Base-by-base conservation (phyloP, 2,113 vertebrate species). In the Eurypyga helias region DNA sequence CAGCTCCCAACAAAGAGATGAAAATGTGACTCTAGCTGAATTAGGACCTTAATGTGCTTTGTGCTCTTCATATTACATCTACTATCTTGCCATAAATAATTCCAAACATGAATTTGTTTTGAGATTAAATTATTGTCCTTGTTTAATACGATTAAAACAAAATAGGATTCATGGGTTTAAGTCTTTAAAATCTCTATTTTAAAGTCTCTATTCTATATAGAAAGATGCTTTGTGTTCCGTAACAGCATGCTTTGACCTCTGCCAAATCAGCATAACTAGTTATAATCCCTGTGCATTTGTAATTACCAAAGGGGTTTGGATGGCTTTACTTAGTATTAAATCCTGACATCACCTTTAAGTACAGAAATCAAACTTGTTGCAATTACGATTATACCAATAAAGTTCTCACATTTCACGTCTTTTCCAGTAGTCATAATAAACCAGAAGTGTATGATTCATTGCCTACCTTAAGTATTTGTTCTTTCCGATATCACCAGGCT, bases 401-500 rank as follows among this genome's bases (percentile, higher is more conserved):
- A 57, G 48, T 71, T 84, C 87, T 97, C 66, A 33, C 48, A 69
- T 80, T 67, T 95, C 62, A 13, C 36, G 11, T 85, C 20, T 85
- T 95, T 96, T 87, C 87, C 82, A 61, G 77, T 25, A 76, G 71
- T 28, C 41, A n/a, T 49, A 89, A 70, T 72, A 79, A 66, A 80
- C 71, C 13, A n/a, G 28, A 88, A 49, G 7, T 23, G 33, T 45
- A 6, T 92, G 85, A 92, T 89, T 96, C 82, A 80, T 33, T 89
- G 48, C 41, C 71, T 73, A 43, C 82, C 79, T 73, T 23, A 54
- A 70, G 46, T 66, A 21, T 62, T 92, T 79, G 57, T 90, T 94
- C 91, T 79, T 89, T 91, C 81, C 13, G 23, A n/a, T 41, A 97
- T 83, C 93, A 83, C 91, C 94, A 76, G 62, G 92, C 62, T 93